A percentile compares a stretch with the other conserved stretches of the same genome.
phyloP scores from a whole-genome alignment of 2,113 vertebrate species.

The Micromys minutus region DNA sequence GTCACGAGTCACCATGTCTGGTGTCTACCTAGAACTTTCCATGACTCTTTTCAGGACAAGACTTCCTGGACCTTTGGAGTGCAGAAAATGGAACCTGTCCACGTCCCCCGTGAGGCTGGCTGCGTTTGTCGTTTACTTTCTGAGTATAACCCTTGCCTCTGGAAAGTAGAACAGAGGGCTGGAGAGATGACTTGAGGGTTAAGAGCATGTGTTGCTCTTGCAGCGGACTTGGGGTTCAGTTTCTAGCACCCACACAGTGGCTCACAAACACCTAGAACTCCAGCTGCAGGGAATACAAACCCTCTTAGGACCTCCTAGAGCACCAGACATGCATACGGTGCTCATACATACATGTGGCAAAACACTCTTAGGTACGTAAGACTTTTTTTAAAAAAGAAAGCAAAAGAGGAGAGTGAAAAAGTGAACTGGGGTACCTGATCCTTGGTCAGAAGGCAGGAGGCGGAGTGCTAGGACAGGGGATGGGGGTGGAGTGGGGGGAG shows the following conservation, averaged over 20 bases:
- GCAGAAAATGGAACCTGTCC: background rate
- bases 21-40: background rate
- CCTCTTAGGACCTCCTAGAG: background rate
- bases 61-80: background rate
- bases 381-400: background rate
- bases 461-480: fast-evolving
- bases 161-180: background rate
- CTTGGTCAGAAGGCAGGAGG: background rate
- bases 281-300: background rate
- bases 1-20: background rate
- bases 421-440: background rate
- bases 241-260: background rate
- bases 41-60: background rate
- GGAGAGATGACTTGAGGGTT: background rate
- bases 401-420: background rate
- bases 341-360: background rate
- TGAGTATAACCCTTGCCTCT: background rate
- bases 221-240: background rate
- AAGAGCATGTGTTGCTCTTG: background rate
- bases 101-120: background rate
- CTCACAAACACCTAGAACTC: background rate
- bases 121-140: background rate
- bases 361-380: background rate
- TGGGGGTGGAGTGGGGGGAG: too few species aligned
- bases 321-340: too few species aligned